phyloP scores from a whole-genome alignment of 2,888 invertebrate species.

The Pasiphila rectangulata region DNA sequence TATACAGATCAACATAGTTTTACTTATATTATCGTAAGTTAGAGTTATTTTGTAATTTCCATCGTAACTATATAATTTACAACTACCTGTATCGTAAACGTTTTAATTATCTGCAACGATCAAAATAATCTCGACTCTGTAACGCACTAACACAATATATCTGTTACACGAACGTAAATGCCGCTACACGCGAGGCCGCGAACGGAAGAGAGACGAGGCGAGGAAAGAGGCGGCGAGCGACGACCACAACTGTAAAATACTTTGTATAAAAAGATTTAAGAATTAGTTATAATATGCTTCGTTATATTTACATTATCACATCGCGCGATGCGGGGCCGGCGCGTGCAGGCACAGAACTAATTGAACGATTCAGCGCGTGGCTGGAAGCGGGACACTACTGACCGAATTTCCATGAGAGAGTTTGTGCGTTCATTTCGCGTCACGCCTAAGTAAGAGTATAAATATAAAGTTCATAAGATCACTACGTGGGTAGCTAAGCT shows the following conservation, averaged over 20 bases:
- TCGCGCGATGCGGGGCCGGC: conserved; percentile 43
- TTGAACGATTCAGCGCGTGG: conserved; percentile 47
- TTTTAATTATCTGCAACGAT: conserved; percentile 39
- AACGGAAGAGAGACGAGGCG: conserved; percentile 31
- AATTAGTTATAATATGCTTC: conserved; percentile 44
- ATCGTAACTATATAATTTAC: conserved; percentile 54
- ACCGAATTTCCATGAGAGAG: conserved; percentile 26
- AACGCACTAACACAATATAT: conserved; percentile 36
- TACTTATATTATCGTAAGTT: conserved; percentile 46
- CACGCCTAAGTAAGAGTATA: conserved; percentile 42
- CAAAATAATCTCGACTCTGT: conserved; percentile 52
- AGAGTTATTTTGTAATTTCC: conserved; percentile 43
- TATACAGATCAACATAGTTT: conserved; percentile 63
- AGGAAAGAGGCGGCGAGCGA: conserved; percentile 25
- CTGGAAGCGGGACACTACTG: conserved; percentile 39
- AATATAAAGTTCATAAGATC: conserved; percentile 48
- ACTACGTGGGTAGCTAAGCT: conserved; percentile 54
- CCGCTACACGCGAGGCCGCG: conserved; percentile 12
- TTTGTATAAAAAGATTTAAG: conserved; percentile 65
- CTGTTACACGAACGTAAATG: conserved; percentile 17
- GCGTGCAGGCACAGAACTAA: conserved; percentile 48
- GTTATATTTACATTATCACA: conserved; percentile 69
- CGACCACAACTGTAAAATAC: conserved; percentile 40
- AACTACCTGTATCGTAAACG: conserved; percentile 44
- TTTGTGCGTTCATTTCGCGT: conserved; percentile 56